These are phyloP conservation scores for Atractosteus spatula DNA, from an alignment of 2,113 vertebrate species.

Conservation along the genomic window DNA sequence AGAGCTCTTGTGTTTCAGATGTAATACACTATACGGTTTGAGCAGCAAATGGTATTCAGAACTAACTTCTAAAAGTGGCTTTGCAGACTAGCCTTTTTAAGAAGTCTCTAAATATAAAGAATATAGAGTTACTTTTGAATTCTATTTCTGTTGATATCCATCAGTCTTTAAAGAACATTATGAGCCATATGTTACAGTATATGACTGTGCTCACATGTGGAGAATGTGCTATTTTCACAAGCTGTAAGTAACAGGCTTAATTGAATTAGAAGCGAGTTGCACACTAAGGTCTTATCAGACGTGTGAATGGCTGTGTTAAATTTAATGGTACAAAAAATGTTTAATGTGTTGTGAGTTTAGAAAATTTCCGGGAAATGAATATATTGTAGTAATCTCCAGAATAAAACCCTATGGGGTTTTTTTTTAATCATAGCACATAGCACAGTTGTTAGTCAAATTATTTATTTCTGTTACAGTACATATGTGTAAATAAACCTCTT, in stretches of 20 bases:
- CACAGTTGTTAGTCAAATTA: too few species aligned
- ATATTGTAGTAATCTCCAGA: constrained; percentile 29
- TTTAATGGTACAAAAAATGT: constrained; percentile 41
- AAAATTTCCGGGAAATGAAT: constrained; percentile 25
- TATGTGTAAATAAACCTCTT: too few species aligned
- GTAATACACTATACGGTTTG: constrained; percentile 42
- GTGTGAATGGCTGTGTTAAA: constrained; percentile 37
- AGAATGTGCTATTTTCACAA: constrained; percentile 20
- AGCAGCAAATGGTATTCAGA: constrained; percentile 33
- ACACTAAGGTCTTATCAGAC: constrained; percentile 18
- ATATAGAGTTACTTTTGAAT: constrained; percentile 47
- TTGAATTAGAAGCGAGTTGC: constrained; percentile 35
- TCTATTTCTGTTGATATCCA: constrained; percentile 36
- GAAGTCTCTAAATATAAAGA: constrained; percentile 45
- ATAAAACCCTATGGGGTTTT: background rate
- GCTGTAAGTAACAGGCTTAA: constrained; percentile 39
- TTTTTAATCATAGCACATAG: too few species aligned
- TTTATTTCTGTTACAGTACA: too few species aligned
- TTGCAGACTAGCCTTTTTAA: constrained; percentile 42
- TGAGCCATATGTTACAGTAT: background rate
- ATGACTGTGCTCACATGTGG: constrained; percentile 6
- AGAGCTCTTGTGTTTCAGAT: constrained; percentile 30
- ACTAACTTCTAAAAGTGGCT: constrained; percentile 45
- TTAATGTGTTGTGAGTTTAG: constrained; percentile 41
- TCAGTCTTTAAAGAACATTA: constrained; percentile 7